Evolutionary conservation across 2,888 invertebrate genomes (phyloP), one percentile per base, ranked within the genome.

Genomic region (Amphimallon solstitiale): DNA sequence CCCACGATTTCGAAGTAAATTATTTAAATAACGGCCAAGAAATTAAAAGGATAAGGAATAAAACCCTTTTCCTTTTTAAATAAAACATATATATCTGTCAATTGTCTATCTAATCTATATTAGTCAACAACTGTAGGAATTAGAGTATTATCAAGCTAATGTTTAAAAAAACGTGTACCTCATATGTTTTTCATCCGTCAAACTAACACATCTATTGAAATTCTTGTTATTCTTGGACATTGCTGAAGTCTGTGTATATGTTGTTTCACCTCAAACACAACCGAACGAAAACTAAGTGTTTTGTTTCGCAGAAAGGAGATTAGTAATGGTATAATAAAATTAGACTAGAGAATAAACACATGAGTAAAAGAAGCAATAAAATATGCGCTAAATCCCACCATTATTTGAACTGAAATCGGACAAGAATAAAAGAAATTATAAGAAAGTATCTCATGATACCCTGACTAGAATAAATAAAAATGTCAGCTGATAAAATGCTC

Each of bases 131-230:
- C 2, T 14, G 15, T 1, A 45, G 21, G 7, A 45, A 19, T n/a
- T n/a, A 2, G 7, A 43, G 17, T 14, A 43, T 14, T 19, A 9
- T 19, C 14, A 23, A 23, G 5, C 29, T 12, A 48, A 19, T 21
- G 4, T 12, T 12, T 49, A 49, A 49, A 48, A 10, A 10, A 3
- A 12, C 4, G 4, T 35, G 6, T 65, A 72, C 72, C 72, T 72
- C 64, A 70, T 69, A 45, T 72, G 66, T 40, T 70, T 65, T 21
- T 65, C 67, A 40, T 71, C 70, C 60, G 45, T 68, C 43, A 71
- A 61, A 56, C 70, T 70, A 56, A 68, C 63, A 43, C 70, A 72
- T 37, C 70, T 65, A 65, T 65, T 66, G 62, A 67, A 70, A 56
- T 37, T 65, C 52, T 15, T 17, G 3, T 43, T 43, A 7, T 43